A percentile compares a stretch with the other conserved stretches of the same genome.
Conservation (phyloP, 2,888 invertebrate genomes). For the Philhelius pedissequus region DNA sequence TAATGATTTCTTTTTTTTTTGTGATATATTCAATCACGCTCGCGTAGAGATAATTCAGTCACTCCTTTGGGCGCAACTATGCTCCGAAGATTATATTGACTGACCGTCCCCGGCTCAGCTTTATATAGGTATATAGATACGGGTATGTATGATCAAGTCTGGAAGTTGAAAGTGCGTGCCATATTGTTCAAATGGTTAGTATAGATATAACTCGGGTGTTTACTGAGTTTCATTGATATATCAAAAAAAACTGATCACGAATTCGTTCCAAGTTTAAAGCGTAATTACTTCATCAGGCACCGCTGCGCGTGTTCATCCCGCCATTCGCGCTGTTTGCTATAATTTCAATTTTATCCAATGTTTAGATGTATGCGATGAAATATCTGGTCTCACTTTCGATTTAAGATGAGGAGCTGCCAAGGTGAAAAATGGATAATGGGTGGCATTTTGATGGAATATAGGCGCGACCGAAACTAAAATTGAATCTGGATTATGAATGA, state of each 20-base stretch:
- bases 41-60: slow-evolving; percentile 53
- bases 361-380: slow-evolving; percentile 3
- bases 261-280: slow-evolving; percentile 61
- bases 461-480: slow-evolving; percentile 41
- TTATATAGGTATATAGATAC: too few relatives aligned
- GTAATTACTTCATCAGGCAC: slow-evolving; percentile 58
- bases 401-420: slow-evolving; percentile 4
- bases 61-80: slow-evolving; percentile 42
- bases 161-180: slow-evolving; percentile 57
- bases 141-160: not conserved
- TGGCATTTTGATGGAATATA: slow-evolving; percentile 41
- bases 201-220: not conserved
- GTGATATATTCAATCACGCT: slow-evolving; percentile 56
- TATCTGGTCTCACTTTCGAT: slow-evolving; percentile 11
- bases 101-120: not conserved
- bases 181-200: slow-evolving; percentile 25
- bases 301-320: not conserved
- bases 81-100: slow-evolving; percentile 14
- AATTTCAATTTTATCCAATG: slow-evolving; percentile 44
- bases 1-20: not conserved
- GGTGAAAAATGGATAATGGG: slow-evolving; percentile 57
- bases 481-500: slow-evolving; percentile 42
- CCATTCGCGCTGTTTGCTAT: not conserved
- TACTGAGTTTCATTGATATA: slow-evolving; percentile 49
- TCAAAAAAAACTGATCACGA: slow-evolving; percentile 56